Percentiles rank a stretch among this genome's conserved stretches.
Evolutionary conservation across 2,113 vertebrate species (phyloP).

Genomic region (Entosphenus tridentatus): DNA sequence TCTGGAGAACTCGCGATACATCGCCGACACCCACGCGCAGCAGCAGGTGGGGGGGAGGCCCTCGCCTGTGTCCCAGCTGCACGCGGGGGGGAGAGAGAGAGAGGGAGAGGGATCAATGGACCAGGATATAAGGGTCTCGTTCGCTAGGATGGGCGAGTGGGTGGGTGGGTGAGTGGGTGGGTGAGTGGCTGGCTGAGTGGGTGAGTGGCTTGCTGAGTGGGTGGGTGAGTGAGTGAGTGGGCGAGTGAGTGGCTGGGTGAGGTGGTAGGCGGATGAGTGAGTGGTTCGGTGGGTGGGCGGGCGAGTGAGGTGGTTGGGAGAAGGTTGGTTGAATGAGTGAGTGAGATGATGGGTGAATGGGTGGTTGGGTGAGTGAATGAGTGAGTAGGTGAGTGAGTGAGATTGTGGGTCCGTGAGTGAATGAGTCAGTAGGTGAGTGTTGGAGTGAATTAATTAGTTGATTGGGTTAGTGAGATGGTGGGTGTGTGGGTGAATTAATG

Average conservation of each 20-base stretch:
- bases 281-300: background rate
- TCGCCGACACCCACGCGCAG: constrained; percentile 71
- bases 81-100: background rate
- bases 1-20: constrained; percentile 59
- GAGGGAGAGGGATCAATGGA: background rate
- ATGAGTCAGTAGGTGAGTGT: too few species aligned
- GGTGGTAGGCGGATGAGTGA: background rate
- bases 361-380: background rate
- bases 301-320: background rate
- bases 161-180: background rate
- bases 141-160: background rate
- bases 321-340: background rate
- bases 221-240: background rate
- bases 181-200: background rate
- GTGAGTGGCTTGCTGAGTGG: background rate
- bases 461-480: too few species aligned
- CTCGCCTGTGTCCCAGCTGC: too few species aligned
- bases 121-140: background rate
- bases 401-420: too few species aligned
- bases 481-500: too few species aligned
- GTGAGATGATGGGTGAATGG: background rate
- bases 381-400: too few species aligned
- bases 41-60: constrained; percentile 44
- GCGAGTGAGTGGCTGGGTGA: background rate
- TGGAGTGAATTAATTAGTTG: too few species aligned